phyloP scores from a whole-genome alignment of 2,113 vertebrate genomes.

The Naja naja region DNA sequence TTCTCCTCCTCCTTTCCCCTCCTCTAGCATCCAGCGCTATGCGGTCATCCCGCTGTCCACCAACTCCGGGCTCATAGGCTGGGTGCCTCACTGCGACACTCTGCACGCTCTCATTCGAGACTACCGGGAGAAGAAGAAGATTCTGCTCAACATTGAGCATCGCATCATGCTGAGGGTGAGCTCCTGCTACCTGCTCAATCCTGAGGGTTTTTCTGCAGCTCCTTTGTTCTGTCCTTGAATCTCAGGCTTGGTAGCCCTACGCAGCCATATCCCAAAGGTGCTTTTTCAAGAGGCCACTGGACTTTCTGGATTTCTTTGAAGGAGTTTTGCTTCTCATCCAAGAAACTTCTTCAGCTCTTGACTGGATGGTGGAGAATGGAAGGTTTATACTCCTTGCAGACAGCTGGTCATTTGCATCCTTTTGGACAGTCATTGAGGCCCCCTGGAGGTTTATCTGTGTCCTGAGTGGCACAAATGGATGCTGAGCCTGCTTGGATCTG shows the following conservation, averaged over 20 bases:
- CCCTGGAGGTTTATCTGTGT: too few species aligned
- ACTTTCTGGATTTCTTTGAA: too few species aligned
- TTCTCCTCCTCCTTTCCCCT: neutral
- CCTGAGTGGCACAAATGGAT: too few species aligned
- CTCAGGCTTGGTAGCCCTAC: too few species aligned
- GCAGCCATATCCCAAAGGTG: neutral
- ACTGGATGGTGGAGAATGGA: too few species aligned
- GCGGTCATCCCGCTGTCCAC: constrained; percentile 97
- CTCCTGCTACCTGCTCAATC: rapidly evolving
- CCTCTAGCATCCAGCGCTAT: constrained; percentile 90
- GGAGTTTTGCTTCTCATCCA: too few species aligned
- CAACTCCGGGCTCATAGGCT: constrained; percentile 96
- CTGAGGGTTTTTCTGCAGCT: neutral
- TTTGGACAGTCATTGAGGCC: too few species aligned
- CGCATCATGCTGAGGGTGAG: constrained; percentile 96
- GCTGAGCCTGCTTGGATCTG: too few species aligned
- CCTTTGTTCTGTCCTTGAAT: neutral
- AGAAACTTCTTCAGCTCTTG: too few species aligned
- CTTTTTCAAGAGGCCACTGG: too few species aligned
- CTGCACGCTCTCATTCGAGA: constrained; percentile 96
- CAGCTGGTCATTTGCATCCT: too few species aligned
- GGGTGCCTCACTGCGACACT: constrained; percentile 98
- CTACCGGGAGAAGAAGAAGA: constrained; percentile 98
- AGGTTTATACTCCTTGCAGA: too few species aligned
- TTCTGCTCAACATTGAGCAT: constrained; percentile 96